These are phyloP conservation scores for Calidris pugnax DNA, from an alignment of 2,113 vertebrate species.

Conservation along the genomic window DNA sequence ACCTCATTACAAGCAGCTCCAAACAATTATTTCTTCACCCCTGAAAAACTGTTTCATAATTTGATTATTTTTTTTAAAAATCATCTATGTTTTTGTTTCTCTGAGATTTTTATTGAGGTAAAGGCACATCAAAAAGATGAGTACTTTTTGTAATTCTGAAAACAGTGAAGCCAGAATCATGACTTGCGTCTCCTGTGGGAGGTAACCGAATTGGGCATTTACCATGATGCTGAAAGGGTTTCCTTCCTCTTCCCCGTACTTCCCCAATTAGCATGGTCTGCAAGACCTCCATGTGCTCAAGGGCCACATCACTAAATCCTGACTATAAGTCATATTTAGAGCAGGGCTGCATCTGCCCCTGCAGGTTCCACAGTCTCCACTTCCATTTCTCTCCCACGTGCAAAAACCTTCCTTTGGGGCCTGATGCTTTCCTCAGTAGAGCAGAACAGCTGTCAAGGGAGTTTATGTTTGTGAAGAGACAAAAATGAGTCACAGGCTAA, in stretches of 20 bases:
- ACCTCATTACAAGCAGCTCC: not conserved
- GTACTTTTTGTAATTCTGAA: not conserved
- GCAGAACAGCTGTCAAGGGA: slow-evolving; percentile 16
- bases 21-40: not conserved
- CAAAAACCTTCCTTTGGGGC: not conserved
- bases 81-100: not conserved
- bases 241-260: slow-evolving; percentile 9
- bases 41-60: not conserved
- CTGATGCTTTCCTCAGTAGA: not conserved
- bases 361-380: not conserved
- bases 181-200: not conserved
- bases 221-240: slow-evolving; percentile 3
- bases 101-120: not conserved
- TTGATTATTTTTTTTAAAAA: not conserved
- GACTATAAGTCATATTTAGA: not conserved
- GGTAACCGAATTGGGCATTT: not conserved
- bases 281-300: not conserved
- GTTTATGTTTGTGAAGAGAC: slow-evolving; percentile 41
- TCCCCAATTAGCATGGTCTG: not conserved
- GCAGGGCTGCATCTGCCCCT: not conserved
- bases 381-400: not conserved
- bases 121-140: not conserved
- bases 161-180: not conserved
- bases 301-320: not conserved
- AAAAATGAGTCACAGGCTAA: slow-evolving; percentile 56